A percentile compares a stretch with the other conserved stretches of the same genome.
Conservation (phyloP, 2,797 vertebrate species). For the Choloepus didactylus region DNA sequence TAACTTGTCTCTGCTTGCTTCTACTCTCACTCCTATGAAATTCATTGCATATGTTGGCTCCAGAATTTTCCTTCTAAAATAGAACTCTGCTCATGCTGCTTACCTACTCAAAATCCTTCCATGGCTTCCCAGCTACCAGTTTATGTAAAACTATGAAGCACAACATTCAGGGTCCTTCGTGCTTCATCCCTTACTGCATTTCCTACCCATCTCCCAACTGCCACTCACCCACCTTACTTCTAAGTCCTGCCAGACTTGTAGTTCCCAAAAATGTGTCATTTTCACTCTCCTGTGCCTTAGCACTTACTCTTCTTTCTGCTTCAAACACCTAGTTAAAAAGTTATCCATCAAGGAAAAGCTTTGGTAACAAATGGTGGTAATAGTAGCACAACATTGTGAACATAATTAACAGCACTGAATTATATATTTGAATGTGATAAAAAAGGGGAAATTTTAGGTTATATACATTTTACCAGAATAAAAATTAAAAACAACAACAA, state of each 20-base stretch:
- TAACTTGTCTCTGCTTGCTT: neutral
- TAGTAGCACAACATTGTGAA: no score
- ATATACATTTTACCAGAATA: no score
- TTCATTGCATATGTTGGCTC: neutral
- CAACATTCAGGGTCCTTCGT: no score
- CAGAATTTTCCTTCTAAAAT: slow-evolving; percentile 17
- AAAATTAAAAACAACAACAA: no score
- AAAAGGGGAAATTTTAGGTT: no score
- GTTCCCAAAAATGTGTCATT: neutral
- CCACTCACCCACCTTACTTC: neutral
- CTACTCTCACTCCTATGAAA: neutral
- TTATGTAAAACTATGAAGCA: neutral
- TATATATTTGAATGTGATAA: no score
- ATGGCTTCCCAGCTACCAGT: neutral
- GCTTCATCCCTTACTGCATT: neutral
- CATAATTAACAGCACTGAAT: no score
- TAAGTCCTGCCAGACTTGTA: neutral
- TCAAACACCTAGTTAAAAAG: neutral
- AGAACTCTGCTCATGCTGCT: neutral
- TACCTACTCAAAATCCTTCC: neutral
- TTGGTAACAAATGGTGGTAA: no score
- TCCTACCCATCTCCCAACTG: neutral
- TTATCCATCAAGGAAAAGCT: neutral
- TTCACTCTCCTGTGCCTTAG: neutral
- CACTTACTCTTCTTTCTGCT: neutral